Percentiles rank a stretch among this genome's conserved stretches.
Conservation (phyloP, 1,140 invertebrate genomes). For the Macrocentrus cingulum region DNA sequence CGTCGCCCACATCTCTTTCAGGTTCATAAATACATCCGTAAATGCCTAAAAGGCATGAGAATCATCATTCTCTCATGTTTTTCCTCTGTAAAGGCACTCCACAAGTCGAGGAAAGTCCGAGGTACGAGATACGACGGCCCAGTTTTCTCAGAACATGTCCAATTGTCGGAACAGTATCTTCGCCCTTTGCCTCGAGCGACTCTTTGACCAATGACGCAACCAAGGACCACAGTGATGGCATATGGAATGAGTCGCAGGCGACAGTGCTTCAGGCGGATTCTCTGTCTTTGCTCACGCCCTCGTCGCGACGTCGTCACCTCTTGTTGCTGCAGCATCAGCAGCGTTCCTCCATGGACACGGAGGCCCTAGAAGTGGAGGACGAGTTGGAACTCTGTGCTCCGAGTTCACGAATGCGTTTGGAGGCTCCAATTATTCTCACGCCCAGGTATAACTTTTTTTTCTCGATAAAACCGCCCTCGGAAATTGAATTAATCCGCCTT, state of each 20-base stretch:
- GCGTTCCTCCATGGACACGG: constrained; percentile 80
- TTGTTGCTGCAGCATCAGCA: constrained; percentile 79
- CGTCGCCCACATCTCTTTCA: constrained; percentile 46
- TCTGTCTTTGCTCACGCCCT: constrained; percentile 70
- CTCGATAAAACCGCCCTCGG: constrained; percentile 19
- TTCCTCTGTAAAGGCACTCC: constrained; percentile 5
- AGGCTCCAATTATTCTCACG: constrained; percentile 42
- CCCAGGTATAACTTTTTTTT: constrained; percentile 37
- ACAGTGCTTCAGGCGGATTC: constrained; percentile 78
- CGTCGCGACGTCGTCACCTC: constrained; percentile 73
- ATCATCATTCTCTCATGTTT: constrained; percentile 24
- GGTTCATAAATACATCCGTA: constrained; percentile 26
- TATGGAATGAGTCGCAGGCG: constrained; percentile 85
- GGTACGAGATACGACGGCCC: constrained; percentile 28
- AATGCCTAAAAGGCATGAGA: constrained; percentile 22
- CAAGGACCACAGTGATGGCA: constrained; percentile 79
- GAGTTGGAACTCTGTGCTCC: constrained; percentile 57
- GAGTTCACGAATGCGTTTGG: constrained; percentile 49
- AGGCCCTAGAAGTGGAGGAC: constrained; percentile 73
- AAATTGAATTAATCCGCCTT: constrained; percentile 16
- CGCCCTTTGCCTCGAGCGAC: constrained; percentile 79
- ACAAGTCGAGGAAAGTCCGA: constrained; percentile 25
- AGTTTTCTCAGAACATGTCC: constrained; percentile 38
- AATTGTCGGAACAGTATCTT: constrained; percentile 46
- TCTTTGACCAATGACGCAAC: constrained; percentile 74